A percentile compares a stretch with the other conserved stretches of the same genome.
These are phyloP conservation scores for Leuctra nigra DNA, from an alignment of 2,888 invertebrate species.

Conservation along the genomic window DNA sequence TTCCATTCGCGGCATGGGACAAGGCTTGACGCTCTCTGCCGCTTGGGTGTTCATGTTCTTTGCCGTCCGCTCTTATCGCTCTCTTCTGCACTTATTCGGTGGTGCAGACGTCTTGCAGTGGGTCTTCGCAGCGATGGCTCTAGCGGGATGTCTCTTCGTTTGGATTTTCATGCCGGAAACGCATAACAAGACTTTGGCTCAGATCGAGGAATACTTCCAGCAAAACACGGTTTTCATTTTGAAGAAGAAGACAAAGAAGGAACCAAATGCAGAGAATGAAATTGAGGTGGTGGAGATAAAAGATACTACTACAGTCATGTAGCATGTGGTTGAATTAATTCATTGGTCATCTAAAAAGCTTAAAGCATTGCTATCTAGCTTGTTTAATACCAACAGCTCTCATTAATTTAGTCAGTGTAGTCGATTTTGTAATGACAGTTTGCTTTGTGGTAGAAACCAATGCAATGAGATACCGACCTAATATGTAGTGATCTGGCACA, in stretches of 20 bases:
- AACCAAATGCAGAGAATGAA: background rate
- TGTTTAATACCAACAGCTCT: too few relatives aligned
- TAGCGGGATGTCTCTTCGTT: constrained; percentile 38
- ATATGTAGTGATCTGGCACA: too few relatives aligned
- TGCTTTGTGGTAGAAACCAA: too few relatives aligned
- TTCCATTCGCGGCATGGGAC: constrained; percentile 52
- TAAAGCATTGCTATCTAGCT: too few relatives aligned
- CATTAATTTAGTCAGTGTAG: too few relatives aligned
- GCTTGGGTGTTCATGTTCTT: constrained; percentile 53
- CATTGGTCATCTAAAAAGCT: too few relatives aligned
- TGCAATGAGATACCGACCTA: too few relatives aligned
- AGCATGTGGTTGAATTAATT: too few relatives aligned
- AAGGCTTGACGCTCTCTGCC: constrained; percentile 49
- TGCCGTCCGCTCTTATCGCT: constrained; percentile 46
- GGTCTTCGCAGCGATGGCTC: constrained; percentile 27
- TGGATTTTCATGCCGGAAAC: constrained; percentile 45
- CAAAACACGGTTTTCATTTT: constrained; percentile 19
- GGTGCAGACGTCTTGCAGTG: constrained; percentile 31
- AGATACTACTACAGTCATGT: too few relatives aligned
- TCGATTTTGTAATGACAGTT: too few relatives aligned
- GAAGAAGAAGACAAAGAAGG: background rate
- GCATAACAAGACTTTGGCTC: constrained; percentile 42
- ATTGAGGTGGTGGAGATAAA: too few relatives aligned
- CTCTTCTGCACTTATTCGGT: constrained; percentile 35
- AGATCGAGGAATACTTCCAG: constrained; percentile 45